A percentile compares a stretch with the other conserved stretches of the same genome.
Conservation (phyloP, 2,888 invertebrate genomes). For the Rhorus exstirpatorius region DNA sequence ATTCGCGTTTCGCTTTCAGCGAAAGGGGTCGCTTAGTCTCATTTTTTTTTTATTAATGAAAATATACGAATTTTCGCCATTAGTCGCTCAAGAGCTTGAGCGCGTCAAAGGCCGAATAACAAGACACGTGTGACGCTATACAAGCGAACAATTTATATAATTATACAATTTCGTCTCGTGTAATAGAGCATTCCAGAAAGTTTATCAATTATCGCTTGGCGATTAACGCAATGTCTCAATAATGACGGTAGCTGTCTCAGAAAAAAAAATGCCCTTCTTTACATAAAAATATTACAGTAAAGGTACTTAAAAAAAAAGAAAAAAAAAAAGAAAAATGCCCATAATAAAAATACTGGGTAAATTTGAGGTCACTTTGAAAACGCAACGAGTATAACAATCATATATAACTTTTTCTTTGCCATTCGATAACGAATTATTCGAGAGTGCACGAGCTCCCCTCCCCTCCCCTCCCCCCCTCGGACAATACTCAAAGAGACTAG, state of each 20-base stretch:
- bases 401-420: constrained; percentile 9
- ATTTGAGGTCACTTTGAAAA: constrained; percentile 49
- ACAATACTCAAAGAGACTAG: constrained; percentile 58
- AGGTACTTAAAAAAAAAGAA: constrained; percentile 61
- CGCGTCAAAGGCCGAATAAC: constrained; percentile 55
- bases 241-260: constrained; percentile 26
- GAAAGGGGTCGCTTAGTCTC: constrained; percentile 30
- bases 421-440: constrained; percentile 12
- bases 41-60: constrained; percentile 50
- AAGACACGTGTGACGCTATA: constrained; percentile 51
- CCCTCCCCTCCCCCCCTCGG: not conserved
- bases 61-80: constrained; percentile 57
- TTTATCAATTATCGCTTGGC: constrained; percentile 42
- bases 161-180: constrained; percentile 39
- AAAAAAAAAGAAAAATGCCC: constrained; percentile 66
- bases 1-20: constrained; percentile 55
- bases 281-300: constrained; percentile 70
- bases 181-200: constrained; percentile 45
- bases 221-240: constrained; percentile 37
- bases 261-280: constrained; percentile 12
- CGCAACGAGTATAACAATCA: constrained; percentile 31
- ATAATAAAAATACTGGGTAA: constrained; percentile 56
- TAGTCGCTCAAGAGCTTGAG: constrained; percentile 57
- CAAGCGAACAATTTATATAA: constrained; percentile 38
- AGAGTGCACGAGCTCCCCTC: constrained; percentile 23